Evolutionary conservation across 1,140 invertebrate species (phyloP).

Genomic region (Drosophila gunungcola): DNA sequence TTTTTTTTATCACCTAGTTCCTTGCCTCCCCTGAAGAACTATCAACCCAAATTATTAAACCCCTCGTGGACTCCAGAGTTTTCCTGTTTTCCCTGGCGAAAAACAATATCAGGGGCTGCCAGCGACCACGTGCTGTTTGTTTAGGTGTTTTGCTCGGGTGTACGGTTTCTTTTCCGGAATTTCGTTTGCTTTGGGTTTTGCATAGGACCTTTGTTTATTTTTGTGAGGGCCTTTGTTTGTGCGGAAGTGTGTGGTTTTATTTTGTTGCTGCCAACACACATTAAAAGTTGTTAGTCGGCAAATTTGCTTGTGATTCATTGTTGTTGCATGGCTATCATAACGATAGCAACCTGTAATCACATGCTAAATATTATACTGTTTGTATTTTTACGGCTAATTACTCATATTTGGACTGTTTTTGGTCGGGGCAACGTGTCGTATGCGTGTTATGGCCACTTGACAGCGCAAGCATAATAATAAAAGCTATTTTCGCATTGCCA

Average conservation of each 20-base stretch:
- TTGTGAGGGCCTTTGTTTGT: neutral
- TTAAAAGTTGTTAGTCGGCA: slow-evolving; percentile 65
- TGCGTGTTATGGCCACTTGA: slow-evolving; percentile 76
- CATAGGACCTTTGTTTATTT: slow-evolving; percentile 34
- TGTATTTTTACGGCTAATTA: slow-evolving; percentile 75
- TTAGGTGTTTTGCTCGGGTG: slow-evolving; percentile 36
- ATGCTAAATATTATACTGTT: slow-evolving; percentile 66
- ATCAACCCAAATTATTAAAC: slow-evolving; percentile 55
- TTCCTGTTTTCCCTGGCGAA: slow-evolving; percentile 16
- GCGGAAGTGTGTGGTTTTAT: slow-evolving; percentile 14
- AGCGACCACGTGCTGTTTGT: slow-evolving; percentile 39
- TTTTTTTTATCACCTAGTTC: neutral
- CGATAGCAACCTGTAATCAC: slow-evolving; percentile 60
- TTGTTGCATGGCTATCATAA: slow-evolving; percentile 64
- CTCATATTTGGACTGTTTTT: slow-evolving; percentile 51
- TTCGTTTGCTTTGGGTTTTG: slow-evolving; percentile 39
- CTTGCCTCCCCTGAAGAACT: slow-evolving; percentile 4
- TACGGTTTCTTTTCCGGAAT: slow-evolving; percentile 38
- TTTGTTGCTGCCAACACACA: slow-evolving; percentile 48
- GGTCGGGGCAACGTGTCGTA: slow-evolving; percentile 53
- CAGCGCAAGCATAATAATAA: slow-evolving; percentile 45
- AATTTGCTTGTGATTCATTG: slow-evolving; percentile 76
- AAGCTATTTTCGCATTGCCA: slow-evolving; percentile 63
- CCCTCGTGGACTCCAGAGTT: slow-evolving; percentile 1
- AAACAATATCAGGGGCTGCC: slow-evolving; percentile 22